Evolutionary conservation across 2,113 vertebrate genomes (phyloP).

Genomic region (Brachyhypopomus occidentalis): DNA sequence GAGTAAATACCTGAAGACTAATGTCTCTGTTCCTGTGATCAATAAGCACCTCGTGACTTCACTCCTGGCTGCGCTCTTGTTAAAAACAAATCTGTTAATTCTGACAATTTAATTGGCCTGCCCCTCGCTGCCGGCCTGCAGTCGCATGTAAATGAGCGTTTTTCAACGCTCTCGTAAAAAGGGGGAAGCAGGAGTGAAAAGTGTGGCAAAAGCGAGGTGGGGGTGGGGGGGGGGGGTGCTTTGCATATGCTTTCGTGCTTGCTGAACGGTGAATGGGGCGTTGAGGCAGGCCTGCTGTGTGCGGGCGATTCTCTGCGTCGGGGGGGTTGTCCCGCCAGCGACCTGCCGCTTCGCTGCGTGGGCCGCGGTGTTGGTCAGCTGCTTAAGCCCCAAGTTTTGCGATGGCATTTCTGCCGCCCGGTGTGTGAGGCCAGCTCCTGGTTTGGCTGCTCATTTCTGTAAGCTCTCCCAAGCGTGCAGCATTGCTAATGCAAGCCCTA

Average conservation of each 20-base stretch:
- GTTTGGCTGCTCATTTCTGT: background rate
- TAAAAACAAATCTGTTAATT: conserved; percentile 99
- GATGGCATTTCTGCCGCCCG: background rate
- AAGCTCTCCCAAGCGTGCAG: background rate
- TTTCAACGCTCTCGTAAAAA: conserved; percentile 58
- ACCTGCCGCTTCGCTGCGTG: too few species aligned
- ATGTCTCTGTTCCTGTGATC: conserved; percentile 93
- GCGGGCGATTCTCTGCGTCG: too few species aligned
- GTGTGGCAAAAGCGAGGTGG: conserved; percentile 58
- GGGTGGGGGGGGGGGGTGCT: conserved; percentile 54
- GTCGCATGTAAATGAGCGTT: conserved; percentile 72
- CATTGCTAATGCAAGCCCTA: background rate
- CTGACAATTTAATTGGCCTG: conserved; percentile 99
- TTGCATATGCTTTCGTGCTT: conserved; percentile 51
- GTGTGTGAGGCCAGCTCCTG: background rate
- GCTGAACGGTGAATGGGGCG: conserved; percentile 59
- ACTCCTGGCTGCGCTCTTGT: conserved; percentile 94
- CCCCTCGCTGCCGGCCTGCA: conserved; percentile 75
- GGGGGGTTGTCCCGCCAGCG: too few species aligned
- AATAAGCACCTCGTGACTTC: conserved; percentile 92
- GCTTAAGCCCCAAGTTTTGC: background rate
- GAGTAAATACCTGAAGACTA: conserved; percentile 98
- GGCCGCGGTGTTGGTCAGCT: too few species aligned
- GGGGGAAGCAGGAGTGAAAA: conserved; percentile 57
- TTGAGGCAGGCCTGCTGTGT: conserved; percentile 42